Evolutionary conservation across 2,113 vertebrate genomes (phyloP).

Genomic region (Copsychus sechellarum): DNA sequence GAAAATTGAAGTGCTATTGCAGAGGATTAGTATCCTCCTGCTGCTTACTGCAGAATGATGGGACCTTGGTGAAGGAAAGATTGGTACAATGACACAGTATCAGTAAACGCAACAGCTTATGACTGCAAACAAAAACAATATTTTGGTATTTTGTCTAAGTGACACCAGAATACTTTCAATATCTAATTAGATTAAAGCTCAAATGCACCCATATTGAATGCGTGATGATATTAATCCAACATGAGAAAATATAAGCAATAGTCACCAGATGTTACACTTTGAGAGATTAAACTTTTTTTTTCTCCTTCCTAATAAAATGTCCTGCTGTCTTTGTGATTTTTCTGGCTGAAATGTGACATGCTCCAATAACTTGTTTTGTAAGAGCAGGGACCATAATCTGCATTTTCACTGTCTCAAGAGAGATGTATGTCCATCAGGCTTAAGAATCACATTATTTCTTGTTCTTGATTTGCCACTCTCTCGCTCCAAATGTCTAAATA

Average conservation of each 20-base stretch:
- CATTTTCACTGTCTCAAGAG: background rate
- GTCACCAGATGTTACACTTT: constrained; percentile 52
- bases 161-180: background rate
- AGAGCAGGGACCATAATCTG: background rate
- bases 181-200: background rate
- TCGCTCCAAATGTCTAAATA: background rate
- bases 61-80: background rate
- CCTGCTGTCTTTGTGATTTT: constrained; percentile 33
- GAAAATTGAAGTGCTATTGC: constrained; percentile 23
- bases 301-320: background rate
- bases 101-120: background rate
- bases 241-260: background rate
- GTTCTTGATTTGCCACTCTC: background rate
- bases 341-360: background rate
- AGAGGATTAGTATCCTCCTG: background rate
- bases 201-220: background rate
- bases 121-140: background rate
- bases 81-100: background rate
- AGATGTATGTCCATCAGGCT: background rate
- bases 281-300: background rate
- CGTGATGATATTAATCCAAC: background rate
- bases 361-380: background rate
- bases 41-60: background rate
- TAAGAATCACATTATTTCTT: background rate
- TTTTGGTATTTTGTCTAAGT: background rate